These are phyloP conservation scores for Cliona cf. orientalis DNA, from an alignment of 37 sponge, comb jelly and placozoan genomes.

Conservation along the genomic window DNA sequence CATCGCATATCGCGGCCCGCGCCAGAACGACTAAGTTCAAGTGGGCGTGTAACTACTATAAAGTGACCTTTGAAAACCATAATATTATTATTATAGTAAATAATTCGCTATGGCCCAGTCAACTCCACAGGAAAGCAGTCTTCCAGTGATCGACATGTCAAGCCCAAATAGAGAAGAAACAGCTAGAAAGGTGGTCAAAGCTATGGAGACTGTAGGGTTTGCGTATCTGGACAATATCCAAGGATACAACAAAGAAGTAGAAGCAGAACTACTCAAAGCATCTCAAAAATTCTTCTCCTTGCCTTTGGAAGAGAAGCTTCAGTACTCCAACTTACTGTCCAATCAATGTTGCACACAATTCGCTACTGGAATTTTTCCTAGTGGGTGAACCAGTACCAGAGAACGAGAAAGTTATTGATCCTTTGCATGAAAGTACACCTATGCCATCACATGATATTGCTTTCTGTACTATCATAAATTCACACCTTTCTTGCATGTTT, in stretches of 20 bases:
- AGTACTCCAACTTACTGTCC: conserved; percentile 19
- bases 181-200: conserved; percentile 8
- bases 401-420: conserved; percentile 36
- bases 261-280: conserved; percentile 18
- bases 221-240: conserved; percentile 60
- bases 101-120: too few relatives aligned
- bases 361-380: conserved; percentile 34
- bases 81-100: too few relatives aligned
- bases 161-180: background rate
- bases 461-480: conserved; percentile 11
- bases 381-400: conserved; percentile 31
- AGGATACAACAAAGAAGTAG: conserved; percentile 24
- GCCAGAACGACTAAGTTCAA: too few relatives aligned
- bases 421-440: conserved; percentile 30
- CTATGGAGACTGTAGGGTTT: conserved; percentile 52
- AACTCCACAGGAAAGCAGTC: too few relatives aligned
- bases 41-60: too few relatives aligned
- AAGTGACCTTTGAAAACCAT: too few relatives aligned
- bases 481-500: conserved; percentile 16
- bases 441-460: background rate
- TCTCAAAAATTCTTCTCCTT: conserved; percentile 41
- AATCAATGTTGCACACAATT: conserved; percentile 7
- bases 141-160: conserved; percentile 42
- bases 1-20: too few relatives aligned
- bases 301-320: conserved; percentile 45